Conservation (phyloP, 2,113 vertebrate genomes). For the Eolophus roseicapilla region DNA sequence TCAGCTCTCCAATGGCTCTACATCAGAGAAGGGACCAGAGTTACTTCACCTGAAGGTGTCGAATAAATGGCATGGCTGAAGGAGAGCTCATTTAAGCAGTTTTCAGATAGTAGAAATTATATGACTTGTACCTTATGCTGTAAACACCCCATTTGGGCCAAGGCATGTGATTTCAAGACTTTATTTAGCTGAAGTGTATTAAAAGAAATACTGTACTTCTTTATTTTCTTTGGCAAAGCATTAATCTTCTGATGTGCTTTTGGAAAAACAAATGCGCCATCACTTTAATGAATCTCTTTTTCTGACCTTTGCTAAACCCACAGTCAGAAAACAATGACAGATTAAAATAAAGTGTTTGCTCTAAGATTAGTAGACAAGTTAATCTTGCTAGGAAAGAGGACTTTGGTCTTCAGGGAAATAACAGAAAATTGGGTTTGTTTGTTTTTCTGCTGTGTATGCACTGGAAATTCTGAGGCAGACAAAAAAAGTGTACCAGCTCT, state of each 20-base stretch:
- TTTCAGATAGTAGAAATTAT: slow-evolving; percentile 43
- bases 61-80: slow-evolving; percentile 9
- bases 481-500: neutral
- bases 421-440: neutral
- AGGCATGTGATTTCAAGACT: neutral
- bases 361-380: neutral
- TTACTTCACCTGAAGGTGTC: slow-evolving; percentile 53
- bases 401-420: slow-evolving; percentile 20
- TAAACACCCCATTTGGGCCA: neutral
- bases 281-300: slow-evolving; percentile 31
- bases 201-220: slow-evolving; percentile 25
- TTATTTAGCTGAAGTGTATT: slow-evolving; percentile 17
- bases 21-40: slow-evolving; percentile 36
- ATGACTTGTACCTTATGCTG: neutral
- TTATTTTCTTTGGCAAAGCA: slow-evolving; percentile 22
- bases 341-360: slow-evolving; percentile 49
- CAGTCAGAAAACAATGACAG: slow-evolving; percentile 51
- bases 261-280: neutral
- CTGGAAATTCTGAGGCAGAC: neutral
- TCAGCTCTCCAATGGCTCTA: neutral
- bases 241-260: slow-evolving; percentile 13
- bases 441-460: slow-evolving; percentile 7
- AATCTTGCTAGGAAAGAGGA: slow-evolving; percentile 40
- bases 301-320: slow-evolving; percentile 29
- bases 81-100: neutral